phyloP scores from a whole-genome alignment of 2,797 vertebrate species.

The Meriones psammophilus region DNA sequence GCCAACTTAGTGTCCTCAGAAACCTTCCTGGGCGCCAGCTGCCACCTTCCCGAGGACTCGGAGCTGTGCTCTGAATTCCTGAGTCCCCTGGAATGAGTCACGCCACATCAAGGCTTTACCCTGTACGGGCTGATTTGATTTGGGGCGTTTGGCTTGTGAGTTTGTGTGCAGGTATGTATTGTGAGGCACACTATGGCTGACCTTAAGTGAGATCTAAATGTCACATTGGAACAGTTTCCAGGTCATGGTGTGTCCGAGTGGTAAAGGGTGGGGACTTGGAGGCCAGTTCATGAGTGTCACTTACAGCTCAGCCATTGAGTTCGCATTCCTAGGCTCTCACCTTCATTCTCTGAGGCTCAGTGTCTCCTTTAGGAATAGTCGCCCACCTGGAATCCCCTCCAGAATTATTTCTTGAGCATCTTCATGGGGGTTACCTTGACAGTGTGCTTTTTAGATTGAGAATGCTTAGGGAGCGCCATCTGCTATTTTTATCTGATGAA shows the following conservation, averaged over 20 bases:
- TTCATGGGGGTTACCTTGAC: not conserved
- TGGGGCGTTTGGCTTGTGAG: constrained; percentile 5
- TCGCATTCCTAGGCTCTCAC: not conserved
- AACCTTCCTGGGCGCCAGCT: constrained; percentile 55
- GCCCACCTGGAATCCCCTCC: not conserved
- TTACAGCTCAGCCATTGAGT: not conserved
- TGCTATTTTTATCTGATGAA: not conserved
- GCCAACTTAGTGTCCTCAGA: constrained; percentile 39
- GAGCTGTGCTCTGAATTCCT: not conserved
- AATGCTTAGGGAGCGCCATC: not conserved
- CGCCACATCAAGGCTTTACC: not conserved
- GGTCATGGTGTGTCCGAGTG: not conserved
- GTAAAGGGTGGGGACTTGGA: not conserved
- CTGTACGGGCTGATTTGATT: not conserved
- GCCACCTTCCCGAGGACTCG: constrained; percentile 18
- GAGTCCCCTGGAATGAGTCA: not conserved
- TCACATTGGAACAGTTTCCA: not conserved
- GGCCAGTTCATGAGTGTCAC: not conserved
- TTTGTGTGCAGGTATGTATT: not conserved
- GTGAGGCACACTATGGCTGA: not conserved
- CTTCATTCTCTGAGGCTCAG: not conserved
- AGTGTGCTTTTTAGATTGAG: not conserved
- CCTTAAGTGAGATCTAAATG: not conserved
- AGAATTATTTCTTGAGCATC: not conserved
- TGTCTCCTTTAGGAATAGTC: constrained; percentile 26